Evolutionary conservation across 2,888 invertebrate species (phyloP).

Genomic region (Eupelmus urozonus): DNA sequence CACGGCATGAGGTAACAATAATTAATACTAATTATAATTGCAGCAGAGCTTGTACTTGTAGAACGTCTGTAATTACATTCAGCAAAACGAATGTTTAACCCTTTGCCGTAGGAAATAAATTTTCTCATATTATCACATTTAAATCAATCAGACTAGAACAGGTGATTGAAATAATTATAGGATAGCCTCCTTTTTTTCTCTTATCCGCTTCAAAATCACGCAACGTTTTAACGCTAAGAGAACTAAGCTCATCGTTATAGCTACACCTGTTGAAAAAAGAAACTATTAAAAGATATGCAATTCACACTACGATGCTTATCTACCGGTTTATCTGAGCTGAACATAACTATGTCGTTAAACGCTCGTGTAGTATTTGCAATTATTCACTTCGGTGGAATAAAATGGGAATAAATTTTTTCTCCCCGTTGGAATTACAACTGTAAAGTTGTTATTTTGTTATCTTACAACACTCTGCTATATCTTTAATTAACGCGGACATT

Average conservation of each 20-base stretch:
- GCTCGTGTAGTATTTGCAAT: neutral
- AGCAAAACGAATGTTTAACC: no score
- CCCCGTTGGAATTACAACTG: no score
- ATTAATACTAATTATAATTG: no score
- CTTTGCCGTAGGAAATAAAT: neutral
- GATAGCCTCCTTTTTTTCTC: constrained; percentile 21
- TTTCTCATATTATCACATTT: constrained; percentile 17
- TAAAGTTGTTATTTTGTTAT: no score
- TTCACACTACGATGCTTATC: constrained; percentile 41
- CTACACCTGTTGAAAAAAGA: constrained; percentile 5
- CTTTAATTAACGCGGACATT: no score
- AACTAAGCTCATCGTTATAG: constrained; percentile 2
- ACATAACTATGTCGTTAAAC: constrained; percentile 12
- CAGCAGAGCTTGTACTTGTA: no score
- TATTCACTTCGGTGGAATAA: no score
- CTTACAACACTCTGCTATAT: no score
- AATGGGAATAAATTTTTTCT: no score
- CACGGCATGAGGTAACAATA: no score
- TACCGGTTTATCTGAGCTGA: constrained; percentile 4
- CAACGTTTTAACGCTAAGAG: constrained; percentile 40
- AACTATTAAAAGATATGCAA: constrained; percentile 21
- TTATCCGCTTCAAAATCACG: constrained; percentile 35
- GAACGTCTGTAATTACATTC: no score
- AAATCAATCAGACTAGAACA: constrained; percentile 11
- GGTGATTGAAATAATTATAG: constrained; percentile 44